phyloP scores from a whole-genome alignment of 2,888 invertebrate species.

The Caenorhabditis sp. region DNA sequence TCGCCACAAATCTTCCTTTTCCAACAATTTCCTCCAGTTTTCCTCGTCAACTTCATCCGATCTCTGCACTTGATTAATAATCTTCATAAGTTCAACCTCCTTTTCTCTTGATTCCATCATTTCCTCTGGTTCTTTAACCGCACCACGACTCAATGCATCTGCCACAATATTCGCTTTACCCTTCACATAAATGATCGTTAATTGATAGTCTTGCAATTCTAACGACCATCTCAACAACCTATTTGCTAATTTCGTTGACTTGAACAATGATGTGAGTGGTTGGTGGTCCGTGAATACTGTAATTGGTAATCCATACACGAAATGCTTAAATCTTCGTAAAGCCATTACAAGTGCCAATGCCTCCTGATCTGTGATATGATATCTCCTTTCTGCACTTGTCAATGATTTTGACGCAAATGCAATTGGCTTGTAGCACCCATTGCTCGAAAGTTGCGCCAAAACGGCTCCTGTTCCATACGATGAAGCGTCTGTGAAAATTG shows the following conservation, averaged over 20 bases:
- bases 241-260: not conserved
- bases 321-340: conserved; percentile 21
- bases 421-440: conserved; percentile 38
- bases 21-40: conserved; percentile 2
- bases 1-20: not conserved
- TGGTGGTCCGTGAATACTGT: conserved; percentile 36
- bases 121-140: not conserved
- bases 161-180: conserved; percentile 19
- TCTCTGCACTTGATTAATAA: not conserved
- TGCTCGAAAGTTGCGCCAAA: conserved; percentile 29
- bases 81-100: not conserved
- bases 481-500: conserved; percentile 48
- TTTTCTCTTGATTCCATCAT: not conserved
- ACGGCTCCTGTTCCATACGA: conserved; percentile 45
- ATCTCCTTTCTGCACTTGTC: conserved; percentile 32
- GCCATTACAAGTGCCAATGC: conserved; percentile 38
- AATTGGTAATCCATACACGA: conserved; percentile 24
- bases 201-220: conserved; percentile 3
- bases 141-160: conserved; percentile 25
- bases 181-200: conserved; percentile 12
- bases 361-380: conserved; percentile 42
- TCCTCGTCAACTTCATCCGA: not conserved
- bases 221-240: conserved; percentile 21
- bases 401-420: conserved; percentile 39
- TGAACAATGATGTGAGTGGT: conserved; percentile 21